phyloP scores from a whole-genome alignment of 2,797 vertebrate species.

The Poeciliopsis presidionis region DNA sequence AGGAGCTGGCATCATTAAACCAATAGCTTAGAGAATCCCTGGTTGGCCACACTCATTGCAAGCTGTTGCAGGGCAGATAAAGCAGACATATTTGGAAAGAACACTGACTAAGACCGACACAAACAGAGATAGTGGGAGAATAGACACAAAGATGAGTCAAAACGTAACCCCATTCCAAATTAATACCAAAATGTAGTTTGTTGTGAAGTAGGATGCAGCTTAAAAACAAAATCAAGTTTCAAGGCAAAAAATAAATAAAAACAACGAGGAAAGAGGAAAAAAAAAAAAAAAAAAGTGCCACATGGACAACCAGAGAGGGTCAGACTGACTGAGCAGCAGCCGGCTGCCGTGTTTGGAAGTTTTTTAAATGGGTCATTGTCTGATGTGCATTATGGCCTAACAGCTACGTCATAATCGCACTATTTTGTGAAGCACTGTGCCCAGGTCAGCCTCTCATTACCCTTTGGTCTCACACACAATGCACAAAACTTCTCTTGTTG shows the following conservation, averaged over 20 bases:
- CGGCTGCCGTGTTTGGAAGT: slow-evolving; percentile 59
- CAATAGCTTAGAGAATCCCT: slow-evolving; percentile 79
- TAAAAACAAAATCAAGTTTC: neutral
- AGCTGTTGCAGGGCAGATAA: slow-evolving; percentile 73
- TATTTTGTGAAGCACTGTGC: slow-evolving; percentile 57
- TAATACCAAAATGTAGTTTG: neutral
- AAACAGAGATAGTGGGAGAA: slow-evolving; percentile 10
- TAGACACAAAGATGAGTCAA: neutral
- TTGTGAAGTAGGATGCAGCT: neutral
- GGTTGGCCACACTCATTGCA: slow-evolving; percentile 58
- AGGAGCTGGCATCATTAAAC: slow-evolving; percentile 78
- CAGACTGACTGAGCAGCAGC: slow-evolving; percentile 62
- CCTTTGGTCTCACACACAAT: slow-evolving; percentile 36
- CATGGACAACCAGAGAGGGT: slow-evolving; percentile 48
- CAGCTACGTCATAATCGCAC: slow-evolving; percentile 72
- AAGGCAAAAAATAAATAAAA: neutral
- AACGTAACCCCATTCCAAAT: neutral
- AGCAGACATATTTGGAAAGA: slow-evolving; percentile 65
- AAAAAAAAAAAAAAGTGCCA: slow-evolving; percentile 19
- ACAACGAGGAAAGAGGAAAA: neutral
- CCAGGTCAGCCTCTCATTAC: slow-evolving; percentile 64
- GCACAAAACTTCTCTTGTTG: slow-evolving; percentile 51
- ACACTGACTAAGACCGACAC: slow-evolving; percentile 41
- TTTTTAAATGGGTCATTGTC: slow-evolving; percentile 77
- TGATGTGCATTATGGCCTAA: slow-evolving; percentile 74